Evolutionary conservation across 2,888 invertebrate species (phyloP).

Genomic region (Asteroscopus sphinx): DNA sequence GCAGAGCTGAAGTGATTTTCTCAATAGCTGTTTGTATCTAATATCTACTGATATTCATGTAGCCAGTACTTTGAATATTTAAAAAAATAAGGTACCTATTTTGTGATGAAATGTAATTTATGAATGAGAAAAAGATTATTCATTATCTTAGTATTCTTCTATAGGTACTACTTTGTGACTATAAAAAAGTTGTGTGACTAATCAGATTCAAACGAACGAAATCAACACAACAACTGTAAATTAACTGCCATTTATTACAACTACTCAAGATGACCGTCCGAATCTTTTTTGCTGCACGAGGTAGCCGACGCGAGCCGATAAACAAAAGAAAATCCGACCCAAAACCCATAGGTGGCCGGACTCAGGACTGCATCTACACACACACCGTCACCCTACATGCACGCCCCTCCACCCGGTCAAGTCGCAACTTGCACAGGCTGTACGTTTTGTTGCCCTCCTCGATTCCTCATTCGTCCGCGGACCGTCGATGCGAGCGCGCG

Average conservation of each 20-base stretch:
- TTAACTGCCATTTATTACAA: slow-evolving; percentile 52
- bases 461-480: slow-evolving; percentile 80
- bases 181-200: slow-evolving; percentile 42
- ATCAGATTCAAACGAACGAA: slow-evolving; percentile 38
- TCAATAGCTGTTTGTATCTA: no score
- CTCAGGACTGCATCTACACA: slow-evolving; percentile 55
- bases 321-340: slow-evolving; percentile 81
- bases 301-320: slow-evolving; percentile 66
- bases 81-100: background rate
- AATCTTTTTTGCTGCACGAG: slow-evolving; percentile 57
- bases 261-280: slow-evolving; percentile 38
- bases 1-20: slow-evolving; percentile 1
- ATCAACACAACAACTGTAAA: slow-evolving; percentile 51
- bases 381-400: slow-evolving; percentile 62
- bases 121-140: no score
- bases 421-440: slow-evolving; percentile 83
- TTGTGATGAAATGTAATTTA: no score
- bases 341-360: slow-evolving; percentile 69
- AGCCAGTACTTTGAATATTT: background rate
- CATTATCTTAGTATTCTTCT: background rate
- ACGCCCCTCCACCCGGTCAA: slow-evolving; percentile 69
- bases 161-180: slow-evolving; percentile 19
- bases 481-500: slow-evolving; percentile 75
- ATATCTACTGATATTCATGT: background rate
- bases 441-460: slow-evolving; percentile 70